A percentile compares a stretch with the other conserved stretches of the same genome.
phyloP scores from a whole-genome alignment of 2,113 vertebrate genomes.

The Lynx canadensis region DNA sequence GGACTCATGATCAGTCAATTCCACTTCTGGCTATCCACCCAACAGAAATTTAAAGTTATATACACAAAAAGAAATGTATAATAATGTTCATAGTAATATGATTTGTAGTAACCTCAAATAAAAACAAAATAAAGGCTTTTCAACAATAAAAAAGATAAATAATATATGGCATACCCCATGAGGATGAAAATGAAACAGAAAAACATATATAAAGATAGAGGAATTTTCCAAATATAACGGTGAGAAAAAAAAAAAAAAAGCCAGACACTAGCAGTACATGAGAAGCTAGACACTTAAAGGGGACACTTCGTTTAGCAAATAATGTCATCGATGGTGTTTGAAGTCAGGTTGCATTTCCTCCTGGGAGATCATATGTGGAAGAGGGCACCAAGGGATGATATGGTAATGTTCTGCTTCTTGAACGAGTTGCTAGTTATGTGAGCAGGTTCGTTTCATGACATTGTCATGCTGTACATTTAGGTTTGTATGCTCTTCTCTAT shows the following conservation, averaged over 20 bases:
- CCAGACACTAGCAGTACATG: neutral
- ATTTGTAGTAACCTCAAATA: slow-evolving; percentile 25
- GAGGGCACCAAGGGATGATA: neutral
- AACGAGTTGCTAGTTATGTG: neutral
- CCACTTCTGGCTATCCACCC: neutral
- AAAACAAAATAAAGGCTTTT: neutral
- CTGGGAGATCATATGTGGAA: neutral
- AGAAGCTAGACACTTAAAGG: neutral
- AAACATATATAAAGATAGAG: neutral
- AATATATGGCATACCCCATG: neutral
- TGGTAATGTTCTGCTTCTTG: neutral
- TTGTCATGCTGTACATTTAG: neutral
- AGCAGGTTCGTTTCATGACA: neutral
- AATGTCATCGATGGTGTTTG: no score
- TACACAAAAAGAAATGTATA: neutral
- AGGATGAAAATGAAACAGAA: neutral
- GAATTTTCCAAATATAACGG: neutral
- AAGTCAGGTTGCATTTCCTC: neutral
- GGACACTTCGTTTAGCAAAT: neutral
- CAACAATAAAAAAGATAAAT: neutral
- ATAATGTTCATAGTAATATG: neutral
- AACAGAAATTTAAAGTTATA: neutral
- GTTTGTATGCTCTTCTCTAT: neutral
- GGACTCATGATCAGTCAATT: neutral
- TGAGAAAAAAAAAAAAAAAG: neutral